phyloP scores from a whole-genome alignment of 2,797 vertebrate genomes.

The Bovichtus diacanthus region DNA sequence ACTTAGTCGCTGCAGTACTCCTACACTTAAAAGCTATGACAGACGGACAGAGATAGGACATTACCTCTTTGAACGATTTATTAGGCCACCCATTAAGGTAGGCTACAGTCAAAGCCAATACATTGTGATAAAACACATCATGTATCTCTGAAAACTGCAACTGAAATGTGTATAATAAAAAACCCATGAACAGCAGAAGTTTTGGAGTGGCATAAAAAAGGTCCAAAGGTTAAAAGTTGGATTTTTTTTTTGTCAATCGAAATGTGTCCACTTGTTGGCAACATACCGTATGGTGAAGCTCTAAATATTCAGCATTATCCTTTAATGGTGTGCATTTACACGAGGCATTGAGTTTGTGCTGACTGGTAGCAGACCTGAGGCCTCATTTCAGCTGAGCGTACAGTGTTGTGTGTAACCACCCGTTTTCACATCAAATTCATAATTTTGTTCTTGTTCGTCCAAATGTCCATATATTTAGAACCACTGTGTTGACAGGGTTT shows the following conservation, averaged over 20 bases:
- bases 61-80: constrained; percentile 50
- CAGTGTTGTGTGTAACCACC: neutral
- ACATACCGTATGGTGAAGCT: neutral
- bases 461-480: neutral
- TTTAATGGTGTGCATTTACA: neutral
- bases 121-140: constrained; percentile 26
- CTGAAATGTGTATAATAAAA: constrained; percentile 30
- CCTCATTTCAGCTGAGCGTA: neutral
- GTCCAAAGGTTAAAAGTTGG: constrained; percentile 1
- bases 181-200: neutral
- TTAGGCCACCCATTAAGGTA: constrained; percentile 49
- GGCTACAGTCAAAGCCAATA: constrained; percentile 31
- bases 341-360: neutral
- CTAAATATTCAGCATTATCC: constrained; percentile 1
- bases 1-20: constrained; percentile 22
- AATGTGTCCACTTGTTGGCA: neutral
- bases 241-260: neutral
- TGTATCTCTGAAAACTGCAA: constrained; percentile 30
- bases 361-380: constrained; percentile 5
- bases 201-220: neutral
- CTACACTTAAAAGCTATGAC: constrained; percentile 58
- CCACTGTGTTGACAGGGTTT: neutral
- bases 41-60: constrained; percentile 50
- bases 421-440: neutral
- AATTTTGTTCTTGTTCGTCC: neutral